These are phyloP conservation scores for Axinella damicornis DNA, from an alignment of 37 sponge, comb jelly and placozoan genomes.

Conservation along the genomic window DNA sequence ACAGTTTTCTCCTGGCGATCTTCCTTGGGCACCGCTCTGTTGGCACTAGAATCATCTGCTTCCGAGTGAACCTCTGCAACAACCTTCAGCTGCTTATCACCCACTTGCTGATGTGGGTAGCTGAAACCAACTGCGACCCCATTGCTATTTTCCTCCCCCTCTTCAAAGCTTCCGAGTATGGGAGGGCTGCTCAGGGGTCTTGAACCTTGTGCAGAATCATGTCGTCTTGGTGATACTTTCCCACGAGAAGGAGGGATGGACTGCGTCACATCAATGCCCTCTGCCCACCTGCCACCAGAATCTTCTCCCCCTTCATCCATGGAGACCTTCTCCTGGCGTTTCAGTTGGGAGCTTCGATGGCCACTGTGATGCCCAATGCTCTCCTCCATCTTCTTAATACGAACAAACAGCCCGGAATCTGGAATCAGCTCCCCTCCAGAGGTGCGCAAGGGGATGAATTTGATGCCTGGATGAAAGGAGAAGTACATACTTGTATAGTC, in stretches of 20 bases:
- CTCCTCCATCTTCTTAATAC: constrained; percentile 36
- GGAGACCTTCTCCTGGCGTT: no score
- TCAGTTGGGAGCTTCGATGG: background rate
- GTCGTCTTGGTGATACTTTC: background rate
- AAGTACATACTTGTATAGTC: background rate
- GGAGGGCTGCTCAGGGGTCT: background rate
- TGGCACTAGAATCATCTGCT: no score
- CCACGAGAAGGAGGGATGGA: background rate
- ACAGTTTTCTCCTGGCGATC: no score
- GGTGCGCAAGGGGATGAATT: constrained; percentile 67
- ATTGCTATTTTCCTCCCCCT: no score
- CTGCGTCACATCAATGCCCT: background rate
- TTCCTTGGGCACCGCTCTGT: no score
- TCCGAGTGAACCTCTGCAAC: no score
- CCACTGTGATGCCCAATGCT: no score
- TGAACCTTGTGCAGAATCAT: background rate
- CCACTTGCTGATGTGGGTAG: no score
- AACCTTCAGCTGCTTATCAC: no score
- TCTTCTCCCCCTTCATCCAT: no score
- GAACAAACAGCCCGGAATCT: constrained; percentile 71
- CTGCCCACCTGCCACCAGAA: background rate
- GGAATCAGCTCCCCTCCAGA: constrained; percentile 66
- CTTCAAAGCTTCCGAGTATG: no score
- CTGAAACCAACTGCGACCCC: no score
- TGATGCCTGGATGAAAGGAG: constrained; percentile 37